Conservation (phyloP, 2,113 vertebrate genomes). For the Zootoca vivipara region DNA sequence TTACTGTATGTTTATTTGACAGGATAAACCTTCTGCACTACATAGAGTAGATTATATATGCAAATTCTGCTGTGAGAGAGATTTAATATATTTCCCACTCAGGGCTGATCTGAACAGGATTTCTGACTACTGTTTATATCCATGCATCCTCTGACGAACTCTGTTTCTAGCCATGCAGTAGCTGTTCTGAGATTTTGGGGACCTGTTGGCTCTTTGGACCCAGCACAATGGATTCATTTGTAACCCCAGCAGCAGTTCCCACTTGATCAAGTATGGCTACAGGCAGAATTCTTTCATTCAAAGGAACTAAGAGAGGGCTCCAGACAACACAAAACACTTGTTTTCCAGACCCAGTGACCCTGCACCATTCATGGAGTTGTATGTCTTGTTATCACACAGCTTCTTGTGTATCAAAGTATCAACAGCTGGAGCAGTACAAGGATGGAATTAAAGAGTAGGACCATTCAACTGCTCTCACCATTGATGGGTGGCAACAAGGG, state of each 20-base stretch:
- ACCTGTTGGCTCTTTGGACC: neutral
- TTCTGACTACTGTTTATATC: neutral
- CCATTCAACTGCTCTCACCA: neutral
- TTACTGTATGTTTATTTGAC: neutral
- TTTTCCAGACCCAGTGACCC: neutral
- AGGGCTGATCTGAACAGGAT: neutral
- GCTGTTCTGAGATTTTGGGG: neutral
- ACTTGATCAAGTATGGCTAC: too few species aligned
- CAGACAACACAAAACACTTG: neutral
- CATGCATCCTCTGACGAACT: neutral
- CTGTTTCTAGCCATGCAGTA: neutral
- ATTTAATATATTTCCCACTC: neutral
- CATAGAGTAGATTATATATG: neutral
- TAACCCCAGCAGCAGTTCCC: neutral
- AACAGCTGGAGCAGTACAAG: neutral
- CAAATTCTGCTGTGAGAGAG: neutral
- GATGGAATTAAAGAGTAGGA: neutral
- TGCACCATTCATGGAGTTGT: neutral
- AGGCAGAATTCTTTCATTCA: neutral
- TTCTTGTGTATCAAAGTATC: neutral
- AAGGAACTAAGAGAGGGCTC: neutral
- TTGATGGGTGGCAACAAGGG: neutral
- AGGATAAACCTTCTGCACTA: conserved; percentile 10
- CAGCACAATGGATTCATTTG: too few species aligned
- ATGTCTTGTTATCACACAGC: neutral